phyloP scores from a whole-genome alignment of 2,797 vertebrate species.

The Synanceia verrucosa region DNA sequence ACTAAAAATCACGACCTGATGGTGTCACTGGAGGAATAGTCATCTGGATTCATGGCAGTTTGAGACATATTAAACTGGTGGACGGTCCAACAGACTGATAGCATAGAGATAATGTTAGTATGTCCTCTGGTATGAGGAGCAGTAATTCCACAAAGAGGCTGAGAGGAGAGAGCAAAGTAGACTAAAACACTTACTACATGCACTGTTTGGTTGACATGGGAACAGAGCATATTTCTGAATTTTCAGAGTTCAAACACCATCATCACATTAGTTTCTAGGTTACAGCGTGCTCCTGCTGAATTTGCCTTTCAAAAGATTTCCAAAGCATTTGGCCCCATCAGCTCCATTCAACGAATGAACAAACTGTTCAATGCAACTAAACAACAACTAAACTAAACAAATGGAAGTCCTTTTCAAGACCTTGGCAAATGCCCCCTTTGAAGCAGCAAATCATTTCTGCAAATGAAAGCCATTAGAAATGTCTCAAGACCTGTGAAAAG shows the following conservation, averaged over 20 bases:
- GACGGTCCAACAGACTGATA: background rate
- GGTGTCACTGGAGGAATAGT: background rate
- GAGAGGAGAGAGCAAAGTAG: background rate
- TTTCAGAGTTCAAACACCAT: constrained; percentile 45
- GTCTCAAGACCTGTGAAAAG: constrained; percentile 5
- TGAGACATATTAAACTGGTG: background rate
- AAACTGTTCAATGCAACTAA: constrained; percentile 45
- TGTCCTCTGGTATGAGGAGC: background rate
- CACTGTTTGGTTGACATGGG: constrained; percentile 28
- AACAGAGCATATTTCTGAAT: constrained; percentile 48
- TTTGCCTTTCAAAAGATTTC: constrained; percentile 68
- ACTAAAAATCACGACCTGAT: background rate
- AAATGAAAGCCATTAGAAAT: constrained; percentile 31
- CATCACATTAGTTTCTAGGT: constrained; percentile 52
- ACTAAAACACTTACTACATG: constrained; percentile 3
- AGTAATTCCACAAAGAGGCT: background rate
- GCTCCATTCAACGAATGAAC: constrained; percentile 55
- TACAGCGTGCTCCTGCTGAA: constrained; percentile 34
- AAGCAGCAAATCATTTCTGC: constrained; percentile 38
- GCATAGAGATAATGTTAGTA: background rate
- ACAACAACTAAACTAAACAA: constrained; percentile 42
- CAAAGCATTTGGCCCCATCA: constrained; percentile 49
- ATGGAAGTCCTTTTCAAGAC: constrained; percentile 44
- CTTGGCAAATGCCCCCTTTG: constrained; percentile 28
- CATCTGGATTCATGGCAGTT: background rate